Base-by-base conservation (phyloP, 2,113 vertebrate species). In the Megaleporinus macrocephalus region DNA sequence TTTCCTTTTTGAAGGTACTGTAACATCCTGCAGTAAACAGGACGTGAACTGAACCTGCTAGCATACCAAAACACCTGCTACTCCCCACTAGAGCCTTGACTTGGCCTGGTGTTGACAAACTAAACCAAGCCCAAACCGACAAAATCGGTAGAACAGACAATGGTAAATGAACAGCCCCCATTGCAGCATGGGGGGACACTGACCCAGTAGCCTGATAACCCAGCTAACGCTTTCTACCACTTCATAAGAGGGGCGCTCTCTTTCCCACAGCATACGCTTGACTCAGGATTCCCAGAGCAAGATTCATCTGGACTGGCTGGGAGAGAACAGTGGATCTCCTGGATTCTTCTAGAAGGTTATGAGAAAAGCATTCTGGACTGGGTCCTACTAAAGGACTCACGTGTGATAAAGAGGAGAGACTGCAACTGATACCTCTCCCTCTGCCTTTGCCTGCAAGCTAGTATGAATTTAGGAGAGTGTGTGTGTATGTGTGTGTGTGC, bases 1-100 rank as follows among this genome's bases (percentile, higher is more conserved):
- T 76, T 68, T 29, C 41, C 14, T 30, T 68, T 74, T 81, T 27
- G 72, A 74, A 76, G 79, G 53, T 30, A 55, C 33, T 82, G 80
- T 76, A 70, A n/a, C 36, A 80, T 76, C 78, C 61, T 79, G 26
- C 76, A 82, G 65, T 78, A 65, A 79, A 83, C 62, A 76, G 73
- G 73, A 80, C 47, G 57, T 53, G 62, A 78, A 76, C 36, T 75
- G 75, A 70, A 79, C 81, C 59, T 53, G 69, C 69, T 68, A 76
- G 72, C 77, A 73, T 76, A 82, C 80, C 80, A 82, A 82, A 84
- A 80, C 49, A 82, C 49, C 22, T 76, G 80, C 73, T 86, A 72
- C 73, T 80, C 55, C 55, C 24, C 73, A 68, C 68, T 61, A 73
- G 81, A 76, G 55, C 62, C 77, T 65, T 74, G 75, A 73, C 55